phyloP scores from a whole-genome alignment of 2,797 vertebrate species.

The Sarcophilus harrisii region DNA sequence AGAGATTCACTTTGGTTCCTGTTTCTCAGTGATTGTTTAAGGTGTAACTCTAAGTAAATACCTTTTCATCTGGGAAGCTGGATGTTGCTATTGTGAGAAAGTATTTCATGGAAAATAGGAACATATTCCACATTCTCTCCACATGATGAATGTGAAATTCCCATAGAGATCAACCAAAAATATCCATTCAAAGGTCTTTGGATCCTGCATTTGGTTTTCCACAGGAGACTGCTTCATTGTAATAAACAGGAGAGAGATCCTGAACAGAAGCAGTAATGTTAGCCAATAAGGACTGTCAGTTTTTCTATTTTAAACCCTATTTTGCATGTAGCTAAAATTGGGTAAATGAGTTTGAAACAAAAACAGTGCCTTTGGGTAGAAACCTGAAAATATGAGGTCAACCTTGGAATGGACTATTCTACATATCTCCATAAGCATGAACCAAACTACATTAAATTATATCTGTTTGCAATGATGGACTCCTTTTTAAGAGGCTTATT shows the following conservation, averaged over 20 bases:
- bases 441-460: constrained; percentile 40
- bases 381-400: constrained; percentile 22
- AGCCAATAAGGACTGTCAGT: constrained; percentile 63
- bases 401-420: constrained; percentile 23
- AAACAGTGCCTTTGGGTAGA: constrained; percentile 61
- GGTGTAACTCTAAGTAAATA: background rate
- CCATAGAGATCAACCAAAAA: constrained; percentile 78
- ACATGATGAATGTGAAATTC: constrained; percentile 77
- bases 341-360: constrained; percentile 52
- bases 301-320: constrained; percentile 71
- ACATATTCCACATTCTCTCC: constrained; percentile 77
- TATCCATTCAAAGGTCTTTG: constrained; percentile 75
- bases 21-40: background rate
- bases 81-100: constrained; percentile 39
- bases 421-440: constrained; percentile 10
- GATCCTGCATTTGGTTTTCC: constrained; percentile 74
- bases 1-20: background rate
- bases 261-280: constrained; percentile 57
- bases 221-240: constrained; percentile 76
- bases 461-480: constrained; percentile 39
- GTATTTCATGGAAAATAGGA: background rate
- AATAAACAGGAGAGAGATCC: constrained; percentile 76
- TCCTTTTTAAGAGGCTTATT: constrained; percentile 40
- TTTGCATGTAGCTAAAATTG: constrained; percentile 63
- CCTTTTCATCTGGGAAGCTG: background rate